Percentiles rank a stretch among this genome's conserved stretches.
Conservation (phyloP, 2,888 invertebrate species). For the Thereva unica region DNA sequence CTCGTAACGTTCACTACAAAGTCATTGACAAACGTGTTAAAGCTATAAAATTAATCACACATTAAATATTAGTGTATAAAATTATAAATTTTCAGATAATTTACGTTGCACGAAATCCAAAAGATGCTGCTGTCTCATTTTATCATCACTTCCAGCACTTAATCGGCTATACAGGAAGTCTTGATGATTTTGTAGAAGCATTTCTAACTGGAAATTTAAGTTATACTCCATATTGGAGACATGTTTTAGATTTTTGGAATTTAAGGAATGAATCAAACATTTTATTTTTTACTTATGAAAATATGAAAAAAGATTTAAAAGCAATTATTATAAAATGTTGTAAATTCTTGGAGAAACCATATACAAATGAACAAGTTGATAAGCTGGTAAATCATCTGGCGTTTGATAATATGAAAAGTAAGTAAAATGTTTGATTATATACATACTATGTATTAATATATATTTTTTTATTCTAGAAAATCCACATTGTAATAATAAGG, state of each 20-base stretch:
- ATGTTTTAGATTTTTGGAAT: conserved; percentile 23
- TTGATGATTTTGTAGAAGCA: conserved; percentile 33
- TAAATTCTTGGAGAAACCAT: conserved; percentile 24
- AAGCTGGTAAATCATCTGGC: conserved; percentile 19
- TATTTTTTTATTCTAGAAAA: conserved; percentile 10
- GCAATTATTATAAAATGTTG: conserved; percentile 9
- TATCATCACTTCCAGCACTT: conserved; percentile 61
- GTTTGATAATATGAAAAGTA: conserved; percentile 34
- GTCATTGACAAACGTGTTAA: too few relatives aligned
- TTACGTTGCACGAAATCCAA: conserved; percentile 78
- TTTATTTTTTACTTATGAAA: conserved; percentile 31
- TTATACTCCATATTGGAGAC: conserved; percentile 17
- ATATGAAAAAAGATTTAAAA: conserved; percentile 32
- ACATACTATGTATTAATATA: background rate
- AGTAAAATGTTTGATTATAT: background rate
- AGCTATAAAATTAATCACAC: too few relatives aligned
- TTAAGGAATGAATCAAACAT: conserved; percentile 26
- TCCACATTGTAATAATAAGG: conserved; percentile 27
- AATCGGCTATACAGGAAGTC: conserved; percentile 19
- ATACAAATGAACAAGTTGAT: conserved; percentile 23
- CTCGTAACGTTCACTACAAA: too few relatives aligned
- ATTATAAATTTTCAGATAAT: conserved; percentile 61
- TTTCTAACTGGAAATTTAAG: conserved; percentile 26
- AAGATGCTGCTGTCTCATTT: conserved; percentile 77
- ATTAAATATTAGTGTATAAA: too few relatives aligned